These are phyloP conservation scores for Buphagus erythrorhynchus DNA, from an alignment of 2,797 vertebrate species.

Conservation along the genomic window DNA sequence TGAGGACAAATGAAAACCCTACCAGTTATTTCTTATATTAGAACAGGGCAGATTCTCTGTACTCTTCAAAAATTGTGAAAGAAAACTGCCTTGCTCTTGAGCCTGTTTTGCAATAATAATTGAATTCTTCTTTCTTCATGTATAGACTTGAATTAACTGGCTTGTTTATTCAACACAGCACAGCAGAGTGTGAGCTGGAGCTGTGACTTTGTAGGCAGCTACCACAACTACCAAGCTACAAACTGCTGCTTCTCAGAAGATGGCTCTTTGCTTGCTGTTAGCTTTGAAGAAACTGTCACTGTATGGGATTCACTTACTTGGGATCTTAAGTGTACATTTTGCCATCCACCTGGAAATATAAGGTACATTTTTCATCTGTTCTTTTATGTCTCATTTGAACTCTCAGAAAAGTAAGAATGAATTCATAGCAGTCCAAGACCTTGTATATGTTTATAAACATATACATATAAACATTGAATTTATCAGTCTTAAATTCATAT, in stretches of 20 bases:
- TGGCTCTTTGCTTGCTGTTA: conserved; percentile 90
- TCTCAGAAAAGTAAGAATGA: background rate
- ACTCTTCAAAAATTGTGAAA: background rate
- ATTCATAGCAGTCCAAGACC: background rate
- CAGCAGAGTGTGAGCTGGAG: conserved; percentile 86
- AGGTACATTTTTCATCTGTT: conserved; percentile 72
- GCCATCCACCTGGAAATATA: conserved; percentile 90
- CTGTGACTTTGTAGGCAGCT: conserved; percentile 93
- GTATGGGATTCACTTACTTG: conserved; percentile 90
- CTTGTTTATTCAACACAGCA: conserved; percentile 15
- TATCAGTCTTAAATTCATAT: background rate
- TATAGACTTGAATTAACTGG: background rate
- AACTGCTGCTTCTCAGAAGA: conserved; percentile 93
- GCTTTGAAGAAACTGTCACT: conserved; percentile 90
- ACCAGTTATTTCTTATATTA: background rate
- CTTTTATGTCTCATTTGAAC: background rate
- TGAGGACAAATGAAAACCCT: background rate
- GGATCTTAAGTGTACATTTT: conserved; percentile 92
- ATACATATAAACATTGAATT: background rate
- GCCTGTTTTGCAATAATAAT: background rate
- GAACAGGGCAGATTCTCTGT: background rate
- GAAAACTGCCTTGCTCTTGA: background rate
- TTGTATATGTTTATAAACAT: background rate
- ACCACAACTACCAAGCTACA: conserved; percentile 85
- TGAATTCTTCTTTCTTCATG: background rate